Percentiles rank a stretch among this genome's conserved stretches.
These are phyloP conservation scores for Symphodus melops DNA, from an alignment of 2,113 vertebrate genomes.

Conservation along the genomic window DNA sequence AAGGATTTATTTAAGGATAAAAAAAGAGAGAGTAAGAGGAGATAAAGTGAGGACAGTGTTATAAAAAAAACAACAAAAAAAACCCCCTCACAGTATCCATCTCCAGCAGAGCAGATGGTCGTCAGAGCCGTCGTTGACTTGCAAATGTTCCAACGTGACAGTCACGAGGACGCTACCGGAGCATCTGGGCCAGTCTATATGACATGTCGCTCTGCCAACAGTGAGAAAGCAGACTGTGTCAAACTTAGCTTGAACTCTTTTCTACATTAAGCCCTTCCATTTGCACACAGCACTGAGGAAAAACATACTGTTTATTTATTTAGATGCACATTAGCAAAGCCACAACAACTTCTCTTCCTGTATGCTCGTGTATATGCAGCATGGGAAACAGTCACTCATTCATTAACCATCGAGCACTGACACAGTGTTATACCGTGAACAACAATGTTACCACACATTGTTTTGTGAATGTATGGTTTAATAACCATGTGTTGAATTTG, in stretches of 20 bases:
- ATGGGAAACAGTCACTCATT: background rate
- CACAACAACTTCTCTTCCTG: background rate
- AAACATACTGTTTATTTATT: constrained; percentile 1
- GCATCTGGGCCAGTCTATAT: constrained; percentile 78
- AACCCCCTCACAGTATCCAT: constrained; percentile 57
- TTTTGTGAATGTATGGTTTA: background rate
- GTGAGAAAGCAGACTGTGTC: constrained; percentile 22
- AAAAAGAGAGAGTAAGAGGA: constrained; percentile 4
- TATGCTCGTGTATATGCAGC: background rate
- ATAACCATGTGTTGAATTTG: background rate
- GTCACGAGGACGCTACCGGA: constrained; percentile 62
- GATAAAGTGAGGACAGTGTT: constrained; percentile 46
- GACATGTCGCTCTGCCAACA: constrained; percentile 53
- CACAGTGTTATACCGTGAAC: background rate
- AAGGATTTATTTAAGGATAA: constrained; percentile 46
- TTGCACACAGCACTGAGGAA: background rate
- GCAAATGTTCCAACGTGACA: constrained; percentile 75
- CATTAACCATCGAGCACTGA: background rate
- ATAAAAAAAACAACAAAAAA: constrained; percentile 41
- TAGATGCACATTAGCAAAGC: background rate
- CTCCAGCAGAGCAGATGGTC: constrained; percentile 78
- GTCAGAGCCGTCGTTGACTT: constrained; percentile 74
- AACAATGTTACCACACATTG: background rate
- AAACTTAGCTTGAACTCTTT: constrained; percentile 25
- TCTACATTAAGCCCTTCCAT: constrained; percentile 24